A percentile compares a stretch with the other conserved stretches of the same genome.
These are phyloP conservation scores for Drosophila colorata DNA, from an alignment of 2,888 invertebrate genomes.

Conservation along the genomic window DNA sequence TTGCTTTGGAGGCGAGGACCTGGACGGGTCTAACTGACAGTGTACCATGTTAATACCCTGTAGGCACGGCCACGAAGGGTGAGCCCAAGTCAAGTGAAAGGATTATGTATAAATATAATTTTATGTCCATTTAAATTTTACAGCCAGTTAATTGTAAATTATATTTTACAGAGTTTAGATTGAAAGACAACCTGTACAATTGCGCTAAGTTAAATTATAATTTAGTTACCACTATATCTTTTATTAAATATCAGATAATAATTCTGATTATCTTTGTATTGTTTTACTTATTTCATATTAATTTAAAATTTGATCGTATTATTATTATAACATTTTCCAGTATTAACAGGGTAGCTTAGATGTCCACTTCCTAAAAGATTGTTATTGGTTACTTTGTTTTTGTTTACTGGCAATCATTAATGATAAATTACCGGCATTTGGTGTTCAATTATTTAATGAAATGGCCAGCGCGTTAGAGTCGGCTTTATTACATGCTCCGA, in stretches of 20 bases:
- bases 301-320: no score
- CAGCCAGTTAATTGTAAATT: not conserved
- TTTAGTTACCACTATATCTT: no score
- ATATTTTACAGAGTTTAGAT: no score
- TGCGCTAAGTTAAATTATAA: no score
- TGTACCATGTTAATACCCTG: conserved; percentile 41
- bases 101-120: not conserved
- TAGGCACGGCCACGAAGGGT: not conserved
- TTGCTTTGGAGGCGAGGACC: conserved; percentile 26
- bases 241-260: no score
- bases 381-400: conserved; percentile 4
- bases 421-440: conserved; percentile 79
- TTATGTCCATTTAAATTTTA: not conserved
- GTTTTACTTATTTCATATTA: not conserved
- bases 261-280: no score
- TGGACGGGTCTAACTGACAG: conserved; percentile 19
- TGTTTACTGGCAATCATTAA: conserved; percentile 66
- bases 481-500: conserved; percentile 31
- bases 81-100: no score
- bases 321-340: no score
- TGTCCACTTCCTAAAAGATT: not conserved
- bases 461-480: conserved; percentile 44
- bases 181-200: no score
- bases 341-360: conserved; percentile 14
- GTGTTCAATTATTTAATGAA: conserved; percentile 79